Evolutionary conservation across 2,797 vertebrate species (phyloP).

Genomic region (Gobionotothen gibberifrons): DNA sequence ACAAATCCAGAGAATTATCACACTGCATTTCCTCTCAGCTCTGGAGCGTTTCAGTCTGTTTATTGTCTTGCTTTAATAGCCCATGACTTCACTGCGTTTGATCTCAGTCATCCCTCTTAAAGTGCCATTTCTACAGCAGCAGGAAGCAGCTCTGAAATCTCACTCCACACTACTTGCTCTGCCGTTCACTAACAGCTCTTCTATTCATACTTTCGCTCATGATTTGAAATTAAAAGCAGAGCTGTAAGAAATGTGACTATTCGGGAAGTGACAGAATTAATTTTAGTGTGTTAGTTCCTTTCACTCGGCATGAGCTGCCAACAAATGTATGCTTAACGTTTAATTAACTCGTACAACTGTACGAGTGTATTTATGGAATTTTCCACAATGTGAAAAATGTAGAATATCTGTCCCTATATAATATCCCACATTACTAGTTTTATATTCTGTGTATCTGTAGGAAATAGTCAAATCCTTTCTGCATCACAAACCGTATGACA

Average conservation of each 20-base stretch:
- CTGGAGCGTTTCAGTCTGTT: not conserved
- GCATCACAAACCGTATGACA: not conserved
- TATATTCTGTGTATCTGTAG: not conserved
- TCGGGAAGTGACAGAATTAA: no score
- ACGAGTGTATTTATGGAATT: not conserved
- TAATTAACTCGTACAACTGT: not conserved
- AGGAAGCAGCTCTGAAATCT: not conserved
- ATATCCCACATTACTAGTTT: not conserved
- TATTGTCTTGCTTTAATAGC: not conserved
- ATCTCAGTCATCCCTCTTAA: not conserved
- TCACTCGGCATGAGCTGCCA: not conserved
- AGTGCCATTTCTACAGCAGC: not conserved
- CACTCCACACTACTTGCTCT: not conserved
- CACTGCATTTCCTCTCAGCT: not conserved
- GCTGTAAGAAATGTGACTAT: not conserved
- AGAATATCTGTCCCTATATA: not conserved
- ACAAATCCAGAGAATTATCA: not conserved
- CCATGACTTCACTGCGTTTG: not conserved
- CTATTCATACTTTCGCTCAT: not conserved
- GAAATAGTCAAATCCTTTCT: not conserved
- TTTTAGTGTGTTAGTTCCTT: no score
- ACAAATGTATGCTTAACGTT: not conserved
- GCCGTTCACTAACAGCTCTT: not conserved
- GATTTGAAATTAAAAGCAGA: not conserved
- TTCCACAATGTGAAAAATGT: not conserved